Percentiles rank a stretch among this genome's conserved stretches.
These are phyloP conservation scores for Wasmannia auropunctata DNA, from an alignment of 1,140 invertebrate species.

Conservation along the genomic window DNA sequence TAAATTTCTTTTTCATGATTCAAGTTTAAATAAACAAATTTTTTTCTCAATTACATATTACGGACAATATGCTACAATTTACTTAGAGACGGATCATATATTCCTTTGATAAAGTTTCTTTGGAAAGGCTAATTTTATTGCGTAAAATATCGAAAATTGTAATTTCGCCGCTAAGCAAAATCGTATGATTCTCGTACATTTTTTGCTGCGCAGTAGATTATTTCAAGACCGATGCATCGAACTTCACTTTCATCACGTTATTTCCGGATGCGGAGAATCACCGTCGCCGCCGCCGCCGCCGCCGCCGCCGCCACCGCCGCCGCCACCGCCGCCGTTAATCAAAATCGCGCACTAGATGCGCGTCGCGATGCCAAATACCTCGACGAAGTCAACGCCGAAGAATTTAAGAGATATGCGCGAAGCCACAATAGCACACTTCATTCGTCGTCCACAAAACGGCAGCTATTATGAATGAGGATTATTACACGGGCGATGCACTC, in stretches of 20 bases:
- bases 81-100: neutral
- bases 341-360: constrained; percentile 37
- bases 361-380: constrained; percentile 7
- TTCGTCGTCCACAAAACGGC: neutral
- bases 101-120: neutral
- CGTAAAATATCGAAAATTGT: neutral
- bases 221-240: constrained; percentile 33
- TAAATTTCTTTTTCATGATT: neutral
- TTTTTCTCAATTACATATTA: neutral
- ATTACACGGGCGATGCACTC: constrained; percentile 31
- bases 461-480: constrained; percentile 50
- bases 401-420: constrained; percentile 32
- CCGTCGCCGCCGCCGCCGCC: no score
- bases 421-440: constrained; percentile 28
- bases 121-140: neutral
- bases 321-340: neutral
- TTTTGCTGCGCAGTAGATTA: constrained; percentile 40
- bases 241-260: constrained; percentile 16
- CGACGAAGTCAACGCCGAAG: constrained; percentile 28
- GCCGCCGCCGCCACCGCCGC: no score
- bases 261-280: constrained; percentile 37
- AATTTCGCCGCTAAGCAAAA: neutral
- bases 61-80: neutral
- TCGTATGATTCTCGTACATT: neutral
- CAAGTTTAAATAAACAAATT: neutral